Percentiles rank a stretch among this genome's conserved stretches.
Evolutionary conservation across 1,140 invertebrate genomes (phyloP).

Genomic region (Drosophila lini): DNA sequence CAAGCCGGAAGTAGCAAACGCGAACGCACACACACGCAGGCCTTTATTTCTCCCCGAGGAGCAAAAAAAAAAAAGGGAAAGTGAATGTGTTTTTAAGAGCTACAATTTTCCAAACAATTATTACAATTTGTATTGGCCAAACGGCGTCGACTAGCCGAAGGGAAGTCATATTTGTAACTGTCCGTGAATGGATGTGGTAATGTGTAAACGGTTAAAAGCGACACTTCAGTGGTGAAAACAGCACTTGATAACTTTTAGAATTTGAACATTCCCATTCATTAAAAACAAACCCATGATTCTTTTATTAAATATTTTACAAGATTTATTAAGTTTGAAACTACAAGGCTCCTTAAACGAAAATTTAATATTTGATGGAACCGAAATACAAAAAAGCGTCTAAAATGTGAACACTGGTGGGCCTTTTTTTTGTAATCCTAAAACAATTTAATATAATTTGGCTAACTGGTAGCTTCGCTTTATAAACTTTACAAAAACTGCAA

Average conservation of each 20-base stretch:
- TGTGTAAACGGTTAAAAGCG: constrained; percentile 31
- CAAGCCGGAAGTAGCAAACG: constrained; percentile 66
- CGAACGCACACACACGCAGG: constrained; percentile 28
- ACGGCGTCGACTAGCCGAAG: constrained; percentile 35
- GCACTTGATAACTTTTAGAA: background rate
- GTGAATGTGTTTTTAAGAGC: constrained; percentile 72
- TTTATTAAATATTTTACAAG: background rate
- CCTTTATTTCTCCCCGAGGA: constrained; percentile 57
- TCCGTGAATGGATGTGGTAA: constrained; percentile 11
- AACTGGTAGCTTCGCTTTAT: too few relatives aligned
- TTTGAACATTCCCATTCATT: background rate
- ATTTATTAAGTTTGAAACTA: background rate
- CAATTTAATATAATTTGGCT: too few relatives aligned
- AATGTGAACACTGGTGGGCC: background rate
- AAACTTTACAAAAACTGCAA: too few relatives aligned
- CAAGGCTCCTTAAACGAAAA: background rate
- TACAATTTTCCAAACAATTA: constrained; percentile 80
- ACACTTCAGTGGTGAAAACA: background rate
- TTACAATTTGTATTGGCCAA: constrained; percentile 69
- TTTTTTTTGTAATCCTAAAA: background rate
- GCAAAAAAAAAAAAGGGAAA: constrained; percentile 1
- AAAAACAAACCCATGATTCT: too few relatives aligned
- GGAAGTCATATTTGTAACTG: constrained; percentile 19
- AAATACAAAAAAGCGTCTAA: background rate
- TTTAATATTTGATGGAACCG: background rate